phyloP scores from a whole-genome alignment of 2,888 invertebrate genomes.

The Sarcophaga carnaria region DNA sequence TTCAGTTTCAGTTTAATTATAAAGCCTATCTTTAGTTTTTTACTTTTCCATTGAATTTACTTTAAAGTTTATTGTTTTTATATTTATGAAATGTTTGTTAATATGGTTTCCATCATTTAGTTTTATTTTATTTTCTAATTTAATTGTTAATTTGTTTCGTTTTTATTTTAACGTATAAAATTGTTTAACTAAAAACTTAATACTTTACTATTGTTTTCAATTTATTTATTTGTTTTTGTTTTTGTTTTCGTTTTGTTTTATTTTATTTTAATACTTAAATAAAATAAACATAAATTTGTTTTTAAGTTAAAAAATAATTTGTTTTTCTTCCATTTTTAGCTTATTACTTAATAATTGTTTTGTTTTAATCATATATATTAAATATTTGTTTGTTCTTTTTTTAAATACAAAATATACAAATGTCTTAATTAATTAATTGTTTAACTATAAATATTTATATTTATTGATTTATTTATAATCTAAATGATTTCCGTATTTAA shows the following conservation, averaged over 20 bases:
- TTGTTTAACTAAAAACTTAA: conserved; percentile 57
- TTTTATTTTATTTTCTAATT: conserved; percentile 27
- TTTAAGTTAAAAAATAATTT: conserved; percentile 39
- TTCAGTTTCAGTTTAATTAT: conserved; percentile 7
- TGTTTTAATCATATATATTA: not conserved
- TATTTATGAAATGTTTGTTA: no score
- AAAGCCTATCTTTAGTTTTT: conserved; percentile 4
- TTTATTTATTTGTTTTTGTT: conserved; percentile 35
- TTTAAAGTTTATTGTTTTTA: no score
- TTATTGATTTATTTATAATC: conserved; percentile 26
- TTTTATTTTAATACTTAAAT: conserved; percentile 26
- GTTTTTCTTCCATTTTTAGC: conserved; percentile 30
- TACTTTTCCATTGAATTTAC: not conserved
- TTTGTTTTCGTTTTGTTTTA: conserved; percentile 11
- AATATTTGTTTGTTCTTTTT: conserved; percentile 11
- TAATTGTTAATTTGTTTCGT: conserved; percentile 32
- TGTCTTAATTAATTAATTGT: conserved; percentile 33
- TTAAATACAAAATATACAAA: conserved; percentile 68
- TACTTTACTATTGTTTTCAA: conserved; percentile 30
- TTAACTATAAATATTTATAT: conserved; percentile 19
- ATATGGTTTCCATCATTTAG: not conserved
- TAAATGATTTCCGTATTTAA: conserved; percentile 24
- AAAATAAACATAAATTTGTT: conserved; percentile 36
- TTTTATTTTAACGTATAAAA: conserved; percentile 53
- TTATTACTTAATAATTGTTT: conserved; percentile 29